Evolutionary conservation across 2,113 vertebrate genomes (phyloP), one percentile per base, ranked within the genome.

Genomic region (Ciconia stormi): DNA sequence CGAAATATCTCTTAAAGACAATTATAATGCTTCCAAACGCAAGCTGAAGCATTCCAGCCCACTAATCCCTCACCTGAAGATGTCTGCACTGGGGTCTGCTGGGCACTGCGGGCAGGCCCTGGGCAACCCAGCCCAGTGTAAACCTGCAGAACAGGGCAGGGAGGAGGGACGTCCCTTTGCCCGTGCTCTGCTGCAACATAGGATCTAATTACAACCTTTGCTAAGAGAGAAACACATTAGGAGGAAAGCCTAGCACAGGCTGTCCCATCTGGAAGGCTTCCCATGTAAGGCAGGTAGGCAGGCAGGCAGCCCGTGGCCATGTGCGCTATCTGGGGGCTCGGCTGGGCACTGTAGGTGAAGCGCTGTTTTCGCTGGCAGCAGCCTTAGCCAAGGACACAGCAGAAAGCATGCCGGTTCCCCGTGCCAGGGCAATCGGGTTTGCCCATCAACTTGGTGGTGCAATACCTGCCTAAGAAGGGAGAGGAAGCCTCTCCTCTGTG

Each of bases 141-240:
- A 47, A 26, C 29, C 40, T 42, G 32, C 40, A 62, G 66, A 52
- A 47, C 40, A 56, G 46, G 58, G 47, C 55, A 79, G 52, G 40
- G 46, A 40, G 42, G 27, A 77, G 53, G 32, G n/a, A 65, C 20
- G 5, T 11, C 36, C 44, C 46, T 72, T 47, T 74, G 62, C 58
- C 32, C 0, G 0, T 17, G 52, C 80, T 81, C 62, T 32, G 26
- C 49, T 61, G 18, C 29, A 23, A 55, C 2, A 1, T 3, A 73
- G 36, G 27, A 74, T 62, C 61, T 30, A 34, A 70, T 62, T 23
- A 44, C 74, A 88, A 44, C 66, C 56, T 74, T 76, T 67, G 16
- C 11, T 26, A 59, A 70, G 58, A 53, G 25, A 81, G 40, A 70
- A 81, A 18, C 36, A 16, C 4, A 0, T 19, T 1, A 16, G 55